Base-by-base conservation (phyloP, 2,888 invertebrate species). In the Beris morrisii region DNA sequence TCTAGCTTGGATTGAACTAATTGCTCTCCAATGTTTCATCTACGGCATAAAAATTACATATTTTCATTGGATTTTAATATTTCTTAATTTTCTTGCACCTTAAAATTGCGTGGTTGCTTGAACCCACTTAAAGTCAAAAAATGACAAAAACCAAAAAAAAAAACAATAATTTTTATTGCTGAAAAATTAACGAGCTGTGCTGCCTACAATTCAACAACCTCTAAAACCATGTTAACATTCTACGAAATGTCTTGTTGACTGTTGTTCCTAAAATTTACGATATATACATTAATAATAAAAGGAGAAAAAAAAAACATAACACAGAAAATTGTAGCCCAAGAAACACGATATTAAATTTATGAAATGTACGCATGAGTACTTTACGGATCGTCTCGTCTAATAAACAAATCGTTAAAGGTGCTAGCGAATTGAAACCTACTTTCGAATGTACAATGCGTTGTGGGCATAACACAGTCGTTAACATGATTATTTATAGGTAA, bases 391-490 rank as follows among this genome's bases (percentile, higher is more conserved):
- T 59, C 22, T 59, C n/a, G 48, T 46, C 48, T 32, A 59, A 59
- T 59, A 59, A 59, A 59, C 59, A 59, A 59, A 59, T 59, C 59
- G 59, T 59, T 22, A 59, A 59, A 59, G 59, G 59, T 59, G 59
- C 50, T 32, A 59, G 50, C 12, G 59, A 59, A 59, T 22, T 48
- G 50, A 59, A 44, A 59, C 15, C 56, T 30, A 11, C 9, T 53
- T 53, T 15, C 6, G 44, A 56, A 15, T 11, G 43, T 15, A 56
- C 11, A 15, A 52, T 15, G 22, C 22, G 52, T 52, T 11, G 22
- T 52, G 11, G 15, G 11, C 52, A 22, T 52, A 28, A 15, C 11
- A 46, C 5, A 11, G 5, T 46, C 13, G 46, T 46, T 13, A 12
- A 11, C 15, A 46, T 46, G n/a, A 4, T 15, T 13, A 46, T 13